Percentiles rank a stretch among this genome's conserved stretches.
These are phyloP conservation scores for Craterocephalus amniculus DNA, from an alignment of 2,797 vertebrate species.

Conservation along the genomic window DNA sequence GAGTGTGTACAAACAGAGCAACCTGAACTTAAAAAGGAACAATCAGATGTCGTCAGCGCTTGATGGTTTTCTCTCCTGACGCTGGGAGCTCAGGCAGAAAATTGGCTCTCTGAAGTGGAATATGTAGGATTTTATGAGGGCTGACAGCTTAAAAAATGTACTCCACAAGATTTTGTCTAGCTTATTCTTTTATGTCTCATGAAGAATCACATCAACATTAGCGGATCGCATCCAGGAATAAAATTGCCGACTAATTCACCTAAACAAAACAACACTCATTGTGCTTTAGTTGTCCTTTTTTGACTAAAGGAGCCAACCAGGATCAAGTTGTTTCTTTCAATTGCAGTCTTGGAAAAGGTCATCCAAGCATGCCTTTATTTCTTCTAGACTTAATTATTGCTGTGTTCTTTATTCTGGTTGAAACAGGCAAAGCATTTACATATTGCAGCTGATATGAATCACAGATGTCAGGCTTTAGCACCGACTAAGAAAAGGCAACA, in stretches of 20 bases:
- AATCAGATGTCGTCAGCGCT: constrained; percentile 19
- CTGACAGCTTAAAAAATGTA: not conserved
- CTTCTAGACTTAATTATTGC: not conserved
- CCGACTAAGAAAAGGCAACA: not conserved
- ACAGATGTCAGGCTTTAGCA: not conserved
- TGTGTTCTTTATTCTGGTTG: not conserved
- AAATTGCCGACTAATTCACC: constrained; percentile 21
- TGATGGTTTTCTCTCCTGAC: constrained; percentile 21
- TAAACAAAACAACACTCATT: constrained; percentile 56
- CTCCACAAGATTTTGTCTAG: not conserved
- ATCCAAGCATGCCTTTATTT: not conserved
- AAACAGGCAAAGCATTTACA: not conserved
- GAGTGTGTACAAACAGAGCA: constrained; percentile 37
- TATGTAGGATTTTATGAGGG: not conserved
- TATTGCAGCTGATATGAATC: not conserved
- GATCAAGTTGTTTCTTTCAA: not conserved
- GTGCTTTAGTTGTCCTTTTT: constrained; percentile 55
- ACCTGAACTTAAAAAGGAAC: constrained; percentile 28
- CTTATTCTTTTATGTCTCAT: not conserved
- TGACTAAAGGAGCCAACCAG: not conserved
- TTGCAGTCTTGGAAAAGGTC: not conserved
- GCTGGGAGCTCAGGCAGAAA: constrained; percentile 8
- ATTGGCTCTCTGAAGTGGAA: not conserved
- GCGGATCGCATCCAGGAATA: not conserved
- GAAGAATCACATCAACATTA: not conserved